Percentiles rank a stretch among this genome's conserved stretches.
Conservation (phyloP, 2,797 vertebrate genomes). For the Sebastes nivosus region DNA sequence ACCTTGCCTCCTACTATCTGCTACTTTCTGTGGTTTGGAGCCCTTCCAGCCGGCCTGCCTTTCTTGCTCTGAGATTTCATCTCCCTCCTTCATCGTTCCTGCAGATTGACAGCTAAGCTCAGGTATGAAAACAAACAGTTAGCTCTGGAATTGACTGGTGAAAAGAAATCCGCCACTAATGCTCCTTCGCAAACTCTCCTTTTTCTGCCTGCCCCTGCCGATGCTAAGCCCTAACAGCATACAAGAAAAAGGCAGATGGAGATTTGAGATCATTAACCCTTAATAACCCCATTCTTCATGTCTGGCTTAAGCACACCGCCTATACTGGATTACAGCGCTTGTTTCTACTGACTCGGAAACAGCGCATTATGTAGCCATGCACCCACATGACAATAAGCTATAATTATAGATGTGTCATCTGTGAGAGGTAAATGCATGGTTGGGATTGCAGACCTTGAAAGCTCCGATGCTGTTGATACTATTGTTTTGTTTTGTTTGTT, state of each 20-base stretch:
- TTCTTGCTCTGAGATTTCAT: conserved; percentile 88
- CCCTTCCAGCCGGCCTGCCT: conserved; percentile 85
- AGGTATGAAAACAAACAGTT: conserved; percentile 90
- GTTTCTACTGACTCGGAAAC: conserved; percentile 22
- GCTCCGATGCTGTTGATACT: conserved; percentile 64
- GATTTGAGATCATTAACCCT: conserved; percentile 74
- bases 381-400: conserved; percentile 42
- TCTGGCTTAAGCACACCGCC: conserved; percentile 46
- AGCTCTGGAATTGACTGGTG: conserved; percentile 82
- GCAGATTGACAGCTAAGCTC: conserved; percentile 92
- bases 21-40: conserved; percentile 90
- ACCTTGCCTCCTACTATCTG: conserved; percentile 73
- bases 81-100: conserved; percentile 82
- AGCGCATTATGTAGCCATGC: conserved; percentile 23
- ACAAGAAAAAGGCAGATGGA: conserved; percentile 59
- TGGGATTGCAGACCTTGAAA: conserved; percentile 52
- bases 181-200: conserved; percentile 61
- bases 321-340: conserved; percentile 43
- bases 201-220: conserved; percentile 35
- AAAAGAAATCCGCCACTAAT: conserved; percentile 82
- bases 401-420: conserved; percentile 64
- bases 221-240: conserved; percentile 62
- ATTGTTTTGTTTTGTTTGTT: conserved; percentile 76
- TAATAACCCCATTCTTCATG: conserved; percentile 57
- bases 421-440: conserved; percentile 50